A percentile compares a stretch with the other conserved stretches of the same genome.
These are phyloP conservation scores for Xiphophorus birchmanni DNA, from an alignment of 2,797 vertebrate genomes.

Conservation along the genomic window DNA sequence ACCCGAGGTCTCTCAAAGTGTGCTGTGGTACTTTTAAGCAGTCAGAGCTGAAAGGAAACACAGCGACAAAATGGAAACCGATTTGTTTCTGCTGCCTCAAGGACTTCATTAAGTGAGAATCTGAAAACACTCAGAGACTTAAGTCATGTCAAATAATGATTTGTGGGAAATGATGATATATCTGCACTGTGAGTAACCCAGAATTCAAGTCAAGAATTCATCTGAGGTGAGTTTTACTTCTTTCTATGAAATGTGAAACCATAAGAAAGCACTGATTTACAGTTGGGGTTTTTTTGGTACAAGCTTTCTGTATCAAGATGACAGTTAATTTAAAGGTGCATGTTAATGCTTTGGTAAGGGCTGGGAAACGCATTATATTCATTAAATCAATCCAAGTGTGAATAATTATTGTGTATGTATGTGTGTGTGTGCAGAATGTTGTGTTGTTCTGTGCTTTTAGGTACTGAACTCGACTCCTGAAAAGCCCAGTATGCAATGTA, in stretches of 20 bases:
- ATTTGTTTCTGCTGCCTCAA: slow-evolving; percentile 46
- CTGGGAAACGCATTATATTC: background rate
- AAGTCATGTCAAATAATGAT: slow-evolving; percentile 31
- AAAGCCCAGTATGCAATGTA: slow-evolving; percentile 75
- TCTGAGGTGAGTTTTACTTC: slow-evolving; percentile 63
- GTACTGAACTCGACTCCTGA: slow-evolving; percentile 69
- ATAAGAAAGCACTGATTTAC: slow-evolving; percentile 3
- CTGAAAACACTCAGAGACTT: slow-evolving; percentile 17
- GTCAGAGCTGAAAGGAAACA: slow-evolving; percentile 38
- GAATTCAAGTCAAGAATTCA: slow-evolving; percentile 37
- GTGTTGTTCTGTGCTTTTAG: slow-evolving; percentile 51
- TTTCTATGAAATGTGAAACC: background rate
- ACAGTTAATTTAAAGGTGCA: background rate
- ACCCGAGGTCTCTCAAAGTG: slow-evolving; percentile 44
- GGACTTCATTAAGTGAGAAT: slow-evolving; percentile 50
- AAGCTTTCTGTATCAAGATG: background rate
- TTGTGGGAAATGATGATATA: slow-evolving; percentile 32
- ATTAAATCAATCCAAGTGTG: slow-evolving; percentile 19
- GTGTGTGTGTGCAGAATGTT: background rate
- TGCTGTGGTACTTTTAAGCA: slow-evolving; percentile 53
- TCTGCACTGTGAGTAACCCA: slow-evolving; percentile 38
- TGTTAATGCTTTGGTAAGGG: background rate
- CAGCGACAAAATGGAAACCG: slow-evolving; percentile 61
- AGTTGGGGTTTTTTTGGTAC: background rate
- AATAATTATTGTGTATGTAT: slow-evolving; percentile 12